Conservation (phyloP, 2,888 invertebrate genomes). For the Cheilosia vulpina region DNA sequence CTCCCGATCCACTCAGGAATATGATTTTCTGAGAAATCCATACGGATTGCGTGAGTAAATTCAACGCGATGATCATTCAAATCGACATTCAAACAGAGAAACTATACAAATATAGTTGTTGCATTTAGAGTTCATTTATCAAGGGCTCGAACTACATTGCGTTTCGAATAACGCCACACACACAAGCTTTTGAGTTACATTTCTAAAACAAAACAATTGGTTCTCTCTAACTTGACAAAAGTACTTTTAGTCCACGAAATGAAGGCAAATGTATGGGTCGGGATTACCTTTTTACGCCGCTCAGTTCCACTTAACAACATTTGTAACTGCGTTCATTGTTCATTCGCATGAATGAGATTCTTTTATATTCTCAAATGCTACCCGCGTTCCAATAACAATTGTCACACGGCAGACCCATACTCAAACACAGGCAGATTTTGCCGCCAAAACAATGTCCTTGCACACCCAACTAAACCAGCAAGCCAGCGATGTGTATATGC, state of each 20-base stretch:
- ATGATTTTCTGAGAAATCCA: too few relatives aligned
- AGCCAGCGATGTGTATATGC: slow-evolving; percentile 1
- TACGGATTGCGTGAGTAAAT: too few relatives aligned
- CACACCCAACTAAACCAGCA: not conserved
- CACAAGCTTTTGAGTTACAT: too few relatives aligned
- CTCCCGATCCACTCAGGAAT: too few relatives aligned
- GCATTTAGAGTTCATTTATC: too few relatives aligned
- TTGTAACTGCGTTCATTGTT: slow-evolving; percentile 29
- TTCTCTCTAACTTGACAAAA: not conserved
- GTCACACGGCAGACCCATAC: slow-evolving; percentile 20
- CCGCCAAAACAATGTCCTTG: slow-evolving; percentile 25
- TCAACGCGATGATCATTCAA: too few relatives aligned
- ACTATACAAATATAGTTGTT: too few relatives aligned
- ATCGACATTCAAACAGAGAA: too few relatives aligned
- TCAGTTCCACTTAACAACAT: slow-evolving; percentile 30
- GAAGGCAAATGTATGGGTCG: not conserved
- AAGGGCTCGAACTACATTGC: too few relatives aligned
- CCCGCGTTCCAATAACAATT: slow-evolving; percentile 27
- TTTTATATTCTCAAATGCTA: slow-evolving; percentile 26
- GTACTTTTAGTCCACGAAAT: not conserved
- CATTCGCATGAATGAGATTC: slow-evolving; percentile 32
- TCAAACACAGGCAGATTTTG: slow-evolving; percentile 11
- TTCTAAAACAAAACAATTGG: too few relatives aligned
- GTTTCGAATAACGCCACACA: too few relatives aligned
- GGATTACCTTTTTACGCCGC: slow-evolving; percentile 8